Base-by-base conservation (phyloP, 2,888 invertebrate genomes). In the Drosophila cracens region DNA sequence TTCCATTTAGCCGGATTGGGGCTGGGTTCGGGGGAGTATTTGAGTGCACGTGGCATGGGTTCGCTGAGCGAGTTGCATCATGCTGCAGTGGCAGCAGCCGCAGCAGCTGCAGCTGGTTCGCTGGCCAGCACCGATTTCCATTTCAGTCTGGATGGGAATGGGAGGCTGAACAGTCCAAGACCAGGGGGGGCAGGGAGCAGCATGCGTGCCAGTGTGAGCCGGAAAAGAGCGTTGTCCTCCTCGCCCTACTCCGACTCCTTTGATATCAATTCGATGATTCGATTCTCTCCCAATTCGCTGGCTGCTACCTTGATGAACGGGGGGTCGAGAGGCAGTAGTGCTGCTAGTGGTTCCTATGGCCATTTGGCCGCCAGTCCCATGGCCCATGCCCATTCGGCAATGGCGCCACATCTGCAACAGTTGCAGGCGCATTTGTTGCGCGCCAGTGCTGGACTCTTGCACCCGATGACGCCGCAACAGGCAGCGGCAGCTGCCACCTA, bases 241-340 rank as follows among this genome's bases (percentile, higher is more conserved):
- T 99, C 99, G 18, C 97, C 97, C 0, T 98, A 99, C 93, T 98
- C 98, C 0, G 99, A 99, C 83, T 97, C 98, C 66, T 97, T 98
- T 81, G 99, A 99, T 94, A 96, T 99, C 91, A 98, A 98, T 91
- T 98, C 98, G 63, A 97, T 99, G 95, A 99, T 99, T 83, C 95
- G 99, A 71, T 98, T 98, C 85, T 98, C 98, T 8, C 99, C 99
- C 7, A 97, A 98, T 85, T 98, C 98, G 31, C 94, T 99, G 81
- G 97, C 46, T 46, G 46, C 96, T 13, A 96, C 96, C 56, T 95
- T 96, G 81, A 96, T 96, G 81, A 96, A 96, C 91, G 96, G 97
- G 25, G 96, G 97, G 25, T 98, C 98, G 0, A 94, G 98, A 78
- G 97, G 97, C 72, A 92, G 91, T 53, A 92, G 92, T 40, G 96